phyloP scores from a whole-genome alignment of 1,140 invertebrate genomes.

The Aphaenogaster floridana region DNA sequence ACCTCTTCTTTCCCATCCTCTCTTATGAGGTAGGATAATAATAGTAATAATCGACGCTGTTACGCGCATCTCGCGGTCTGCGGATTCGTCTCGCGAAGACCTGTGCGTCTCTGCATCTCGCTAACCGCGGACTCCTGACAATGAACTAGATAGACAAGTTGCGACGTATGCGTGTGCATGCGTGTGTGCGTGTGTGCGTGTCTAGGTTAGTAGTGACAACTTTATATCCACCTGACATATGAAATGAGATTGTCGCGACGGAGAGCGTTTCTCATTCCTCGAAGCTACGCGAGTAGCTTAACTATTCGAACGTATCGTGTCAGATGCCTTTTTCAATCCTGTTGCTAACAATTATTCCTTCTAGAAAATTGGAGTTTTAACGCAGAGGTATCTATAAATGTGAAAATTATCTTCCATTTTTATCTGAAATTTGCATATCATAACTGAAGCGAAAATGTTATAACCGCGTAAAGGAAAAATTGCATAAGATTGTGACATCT shows the following conservation, averaged over 20 bases:
- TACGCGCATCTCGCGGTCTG: slow-evolving; percentile 53
- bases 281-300: not conserved
- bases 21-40: not conserved
- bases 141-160: slow-evolving; percentile 81
- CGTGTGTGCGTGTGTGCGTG: slow-evolving; percentile 50
- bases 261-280: slow-evolving; percentile 71
- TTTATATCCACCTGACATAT: slow-evolving; percentile 78
- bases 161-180: slow-evolving; percentile 48
- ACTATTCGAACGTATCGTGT: not conserved
- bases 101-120: slow-evolving; percentile 12
- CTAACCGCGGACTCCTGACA: slow-evolving; percentile 76
- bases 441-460: not conserved
- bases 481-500: not conserved
- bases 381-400: not conserved
- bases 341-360: not conserved
- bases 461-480: not conserved
- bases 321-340: slow-evolving; percentile 1
- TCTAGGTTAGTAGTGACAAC: slow-evolving; percentile 84
- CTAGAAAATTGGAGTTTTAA: not conserved
- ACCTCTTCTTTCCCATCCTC: not conserved
- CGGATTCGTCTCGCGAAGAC: slow-evolving; percentile 55
- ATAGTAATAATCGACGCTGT: slow-evolving; percentile 10
- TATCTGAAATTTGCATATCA: not conserved
- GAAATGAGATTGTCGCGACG: slow-evolving; percentile 77
- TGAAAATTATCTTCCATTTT: not conserved